Conservation (phyloP, 2,113 vertebrate genomes). For the Lycaon pictus region DNA sequence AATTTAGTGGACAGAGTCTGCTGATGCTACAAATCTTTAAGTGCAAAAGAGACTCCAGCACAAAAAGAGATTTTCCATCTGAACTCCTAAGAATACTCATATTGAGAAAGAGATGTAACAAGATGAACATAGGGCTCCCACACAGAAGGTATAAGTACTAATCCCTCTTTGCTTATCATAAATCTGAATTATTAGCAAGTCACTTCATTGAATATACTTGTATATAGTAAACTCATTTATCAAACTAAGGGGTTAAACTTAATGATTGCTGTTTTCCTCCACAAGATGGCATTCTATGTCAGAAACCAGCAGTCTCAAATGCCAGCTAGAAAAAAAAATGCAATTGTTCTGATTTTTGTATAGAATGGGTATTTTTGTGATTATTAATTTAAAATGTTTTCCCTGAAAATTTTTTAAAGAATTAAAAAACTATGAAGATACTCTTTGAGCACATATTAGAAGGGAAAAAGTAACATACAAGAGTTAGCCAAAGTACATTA, state of each 20-base stretch:
- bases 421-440: neutral
- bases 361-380: neutral
- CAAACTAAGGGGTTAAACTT: neutral
- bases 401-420: neutral
- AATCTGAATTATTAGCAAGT: neutral
- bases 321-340: neutral
- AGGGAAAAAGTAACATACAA: neutral
- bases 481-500: neutral
- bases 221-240: rapidly evolving
- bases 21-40: neutral
- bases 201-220: neutral
- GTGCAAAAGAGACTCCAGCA: neutral
- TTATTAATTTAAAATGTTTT: conserved; percentile 5
- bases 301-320: neutral
- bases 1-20: neutral
- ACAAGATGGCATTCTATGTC: rapidly evolving
- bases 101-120: neutral
- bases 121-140: neutral
- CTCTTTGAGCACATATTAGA: conserved; percentile 29
- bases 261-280: neutral
- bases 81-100: neutral
- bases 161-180: neutral
- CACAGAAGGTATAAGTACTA: neutral
- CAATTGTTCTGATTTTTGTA: neutral
- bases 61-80: neutral